Evolutionary conservation across 2,888 invertebrate genomes (phyloP), one percentile per base, ranked within the genome.

Genomic region (Fragum whitleyi): DNA sequence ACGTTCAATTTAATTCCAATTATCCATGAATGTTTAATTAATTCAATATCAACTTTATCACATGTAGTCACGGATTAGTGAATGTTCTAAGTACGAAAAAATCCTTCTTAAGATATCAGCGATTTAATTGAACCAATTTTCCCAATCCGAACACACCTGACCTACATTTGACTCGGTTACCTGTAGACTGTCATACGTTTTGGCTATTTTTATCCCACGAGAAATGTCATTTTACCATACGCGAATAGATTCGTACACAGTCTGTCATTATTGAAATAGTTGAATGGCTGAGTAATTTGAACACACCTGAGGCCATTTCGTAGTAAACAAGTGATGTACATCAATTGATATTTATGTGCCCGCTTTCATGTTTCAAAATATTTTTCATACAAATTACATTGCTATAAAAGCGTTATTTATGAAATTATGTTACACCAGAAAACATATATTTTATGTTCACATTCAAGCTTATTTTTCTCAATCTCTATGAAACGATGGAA

Each of bases 251-350:
- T 51, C 57, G 28, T 28, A 78, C 75, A 68, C 85, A 85, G 85
- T 85, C 85, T 79, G 67, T 83, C 83, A 83, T 83, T 77, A 80
- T 77, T 83, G 80, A 82, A 81, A 85, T 82, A 85, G 55, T 74
- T 85, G 98, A 98, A 94, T 98, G 98, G 80, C 97, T 96, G 79
- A 99, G 95, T 14, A 98, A 96, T 95, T 98, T 36, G 36, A 39
- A 98, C 62, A 67, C 71, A 83, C 79, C 79, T 77, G 71, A 69
- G 62, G 82, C 68, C 16, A 19, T 21, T 28, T 61, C 47, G 69
- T 51, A 69, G 69, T 69, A 71, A 70, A 70, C 61, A 61, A 61
- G 32, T 9, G 61, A 61, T 32, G 61, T 61, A 32, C 14, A 61
- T 32, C n/a, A 5, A 14, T 3, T 47, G 32, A 70, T 53, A 53